Evolutionary conservation across 2,888 invertebrate genomes (phyloP).

Genomic region (Psococerastis gibbosa): DNA sequence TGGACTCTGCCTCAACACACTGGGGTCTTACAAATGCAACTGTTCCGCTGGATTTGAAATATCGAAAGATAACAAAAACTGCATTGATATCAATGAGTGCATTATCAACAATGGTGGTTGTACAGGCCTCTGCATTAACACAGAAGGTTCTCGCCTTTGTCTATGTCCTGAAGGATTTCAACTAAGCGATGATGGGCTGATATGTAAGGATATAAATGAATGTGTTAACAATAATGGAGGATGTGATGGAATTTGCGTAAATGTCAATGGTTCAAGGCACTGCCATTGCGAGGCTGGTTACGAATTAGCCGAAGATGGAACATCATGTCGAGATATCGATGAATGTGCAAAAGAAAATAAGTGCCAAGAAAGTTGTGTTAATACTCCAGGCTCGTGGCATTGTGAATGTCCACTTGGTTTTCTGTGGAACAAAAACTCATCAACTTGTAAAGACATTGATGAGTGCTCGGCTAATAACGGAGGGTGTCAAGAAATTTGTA

Average conservation of each 20-base stretch:
- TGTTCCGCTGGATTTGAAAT: conserved; percentile 1
- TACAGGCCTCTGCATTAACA: conserved; percentile 26
- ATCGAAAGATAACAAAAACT: not conserved
- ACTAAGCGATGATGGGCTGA: not conserved
- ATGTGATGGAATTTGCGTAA: conserved; percentile 21
- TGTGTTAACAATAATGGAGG: conserved; percentile 16
- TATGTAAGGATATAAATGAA: conserved; percentile 14
- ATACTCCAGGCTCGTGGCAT: conserved; percentile 23
- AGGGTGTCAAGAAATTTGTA: conserved; percentile 40
- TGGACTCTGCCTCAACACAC: conserved; percentile 24
- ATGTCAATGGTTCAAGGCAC: conserved; percentile 28
- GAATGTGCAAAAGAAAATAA: conserved; percentile 26
- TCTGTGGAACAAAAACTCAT: not conserved
- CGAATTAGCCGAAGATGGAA: conserved; percentile 13
- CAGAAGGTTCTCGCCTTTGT: not conserved
- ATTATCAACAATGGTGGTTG: conserved; percentile 19
- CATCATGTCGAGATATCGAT: conserved; percentile 23
- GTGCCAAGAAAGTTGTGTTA: conserved; percentile 25
- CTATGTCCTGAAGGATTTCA: not conserved
- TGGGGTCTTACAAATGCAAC: not conserved
- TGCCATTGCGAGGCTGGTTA: conserved; percentile 29
- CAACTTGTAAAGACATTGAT: conserved; percentile 3
- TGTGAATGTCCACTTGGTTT: conserved; percentile 17
- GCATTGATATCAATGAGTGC: conserved; percentile 5
- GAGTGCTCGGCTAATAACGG: conserved; percentile 21